Evolutionary conservation across 2,888 invertebrate genomes (phyloP), one percentile per base, ranked within the genome.

Genomic region (Zaprionus obscuricornis): DNA sequence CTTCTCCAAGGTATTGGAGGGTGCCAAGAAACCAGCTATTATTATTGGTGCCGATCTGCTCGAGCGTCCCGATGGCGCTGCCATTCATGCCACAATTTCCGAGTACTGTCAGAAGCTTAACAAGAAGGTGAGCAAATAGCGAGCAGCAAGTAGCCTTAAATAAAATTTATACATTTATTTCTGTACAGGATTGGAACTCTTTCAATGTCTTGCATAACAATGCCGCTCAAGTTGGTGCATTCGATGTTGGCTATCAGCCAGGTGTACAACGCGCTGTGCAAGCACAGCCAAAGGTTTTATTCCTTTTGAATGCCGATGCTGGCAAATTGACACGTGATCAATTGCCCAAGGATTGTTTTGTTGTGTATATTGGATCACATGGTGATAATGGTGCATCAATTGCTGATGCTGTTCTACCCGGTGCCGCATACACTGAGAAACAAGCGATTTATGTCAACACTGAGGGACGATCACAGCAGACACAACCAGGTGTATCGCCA

Each of bases 391-490:
- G 99, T 47, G 99, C 99, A 0, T 91, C 93, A 29, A 94, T 97
- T 69, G 99, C 99, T 26, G 98, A 99, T 91, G 93, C 96, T 1
- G 93, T 99, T 56, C 91, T 99, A 7, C 98, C 99, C 1, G 97
- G 98, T 62, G 97, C 98, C 3, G 98, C 99, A 0, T 99, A 99
- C 91, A 99, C 99, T 0, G 99, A 99, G 92, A 99, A 99, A 91
- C 95, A 96, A 88, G 98, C 94, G n/a, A 98, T 96, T 0, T 99
- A 96, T 90, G 98, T 98, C 0, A 99, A 99, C 91, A 98, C 97
- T 0, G 99, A 99, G 92, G 99, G 99, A 1, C 93, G 99, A 67
- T 94, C 98, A 24, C 98, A 99, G 90, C 95, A 97, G 91, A 97
- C 98, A 0, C 91, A 95, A 22, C 92, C 93, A 2, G 98, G 98